Evolutionary conservation across 1,140 invertebrate species (phyloP), one percentile per base, ranked within the genome.

Genomic region (Papilio polyxenes): DNA sequence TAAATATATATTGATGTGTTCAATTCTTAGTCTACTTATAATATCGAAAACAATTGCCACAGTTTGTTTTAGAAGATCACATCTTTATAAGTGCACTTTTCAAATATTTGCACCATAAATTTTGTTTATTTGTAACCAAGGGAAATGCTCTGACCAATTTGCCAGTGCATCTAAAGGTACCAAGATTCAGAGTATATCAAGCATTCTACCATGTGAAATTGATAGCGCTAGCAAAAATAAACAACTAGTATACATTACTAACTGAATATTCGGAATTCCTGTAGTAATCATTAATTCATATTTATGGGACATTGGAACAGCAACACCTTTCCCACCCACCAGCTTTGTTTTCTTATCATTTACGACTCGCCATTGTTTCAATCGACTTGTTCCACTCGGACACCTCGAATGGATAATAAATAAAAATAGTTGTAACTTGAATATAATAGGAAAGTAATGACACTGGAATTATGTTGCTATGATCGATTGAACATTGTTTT

Each of bases 291-390:
- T 77, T 77, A 31, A 53, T 75, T 23, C 17, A n/a, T 13, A 44
- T 49, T 44, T 15, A 48, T 49, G 40, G 40, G 17, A 23, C 74
- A 75, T 40, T 20, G 17, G 17, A 75, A 49, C 7, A 23, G 23
- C 59, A 62, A 77, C 76, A 48, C 56, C 7, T 69, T 65, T 69
- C 44, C 78, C 78, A 44, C 78, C 56, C 59, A 78, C 76, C 4
- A 53, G 17, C 56, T 69, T 80, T 80, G 78, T 80, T 80, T 62
- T 59, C 17, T 80, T 65, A 80, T 80, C 78, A 31, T 49, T 80
- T 80, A 80, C 44, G 59, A 65, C 37, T 23, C 59, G 17, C 77
- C 56, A 79, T 79, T 79, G 77, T 79, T 79, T 79, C 51, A 62
- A 44, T 56, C 4, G 76, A 78, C 23, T 31, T 31, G 23, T 31